Evolutionary conservation across 2,888 invertebrate genomes (phyloP).

Genomic region (Sicus ferrugineus): DNA sequence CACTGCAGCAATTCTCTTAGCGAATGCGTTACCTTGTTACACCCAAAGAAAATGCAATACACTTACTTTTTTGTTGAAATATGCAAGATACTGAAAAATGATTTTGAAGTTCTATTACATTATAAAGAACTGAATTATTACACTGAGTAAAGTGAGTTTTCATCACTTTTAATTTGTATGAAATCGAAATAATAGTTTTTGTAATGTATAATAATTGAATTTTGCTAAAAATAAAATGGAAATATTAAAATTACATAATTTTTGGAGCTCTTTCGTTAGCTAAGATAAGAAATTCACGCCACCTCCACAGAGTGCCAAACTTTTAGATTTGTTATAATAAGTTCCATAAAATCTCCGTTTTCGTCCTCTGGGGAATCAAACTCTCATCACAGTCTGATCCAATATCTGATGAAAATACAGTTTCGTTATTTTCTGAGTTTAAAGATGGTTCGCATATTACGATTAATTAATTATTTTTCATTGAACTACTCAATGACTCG

Average conservation of each 20-base stretch:
- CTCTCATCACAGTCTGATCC: too few species aligned
- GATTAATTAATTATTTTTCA: too few species aligned
- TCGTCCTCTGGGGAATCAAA: too few species aligned
- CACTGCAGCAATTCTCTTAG: neutral
- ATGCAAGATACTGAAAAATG: neutral
- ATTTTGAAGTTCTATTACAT: neutral
- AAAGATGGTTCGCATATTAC: too few species aligned
- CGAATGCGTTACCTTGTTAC: neutral
- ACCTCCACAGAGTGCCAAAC: too few species aligned
- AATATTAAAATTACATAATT: neutral
- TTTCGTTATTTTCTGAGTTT: too few species aligned
- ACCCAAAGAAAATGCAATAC: neutral
- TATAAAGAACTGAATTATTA: neutral
- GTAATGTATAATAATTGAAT: slow-evolving; percentile 21
- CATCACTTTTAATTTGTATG: slow-evolving; percentile 12
- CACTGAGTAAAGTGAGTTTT: neutral
- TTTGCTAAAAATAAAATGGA: slow-evolving; percentile 28
- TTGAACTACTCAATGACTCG: too few species aligned
- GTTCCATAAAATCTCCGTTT: too few species aligned
- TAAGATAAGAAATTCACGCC: too few species aligned
- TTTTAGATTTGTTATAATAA: too few species aligned
- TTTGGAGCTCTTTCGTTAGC: neutral
- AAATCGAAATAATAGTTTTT: slow-evolving; percentile 14
- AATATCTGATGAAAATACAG: too few species aligned
- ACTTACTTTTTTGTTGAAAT: neutral